Conservation (phyloP, 1,140 invertebrate species). For the Bilobella aurantiaca region DNA sequence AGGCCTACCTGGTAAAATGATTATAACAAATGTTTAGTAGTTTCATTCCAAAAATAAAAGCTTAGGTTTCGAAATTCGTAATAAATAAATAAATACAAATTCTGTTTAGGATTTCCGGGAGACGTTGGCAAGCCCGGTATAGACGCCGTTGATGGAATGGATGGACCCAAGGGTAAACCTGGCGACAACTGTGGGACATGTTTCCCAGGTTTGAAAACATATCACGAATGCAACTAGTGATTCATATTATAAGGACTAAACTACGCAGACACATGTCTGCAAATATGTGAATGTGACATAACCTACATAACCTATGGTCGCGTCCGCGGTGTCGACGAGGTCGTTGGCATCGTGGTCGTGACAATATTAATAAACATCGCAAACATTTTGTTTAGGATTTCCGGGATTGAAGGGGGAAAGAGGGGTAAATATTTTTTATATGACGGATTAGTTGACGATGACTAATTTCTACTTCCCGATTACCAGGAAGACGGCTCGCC, state of each 20-base stretch:
- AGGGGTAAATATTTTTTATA: not conserved
- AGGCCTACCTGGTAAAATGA: conserved; percentile 21
- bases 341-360: no score
- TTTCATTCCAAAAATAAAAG: not conserved
- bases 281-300: no score
- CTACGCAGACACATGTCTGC: no score
- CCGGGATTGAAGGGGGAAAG: conserved; percentile 24
- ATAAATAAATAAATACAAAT: not conserved
- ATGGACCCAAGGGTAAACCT: conserved; percentile 3
- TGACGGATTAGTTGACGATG: not conserved
- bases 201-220: conserved; percentile 27
- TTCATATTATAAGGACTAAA: no score
- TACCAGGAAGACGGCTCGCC: conserved; percentile 10
- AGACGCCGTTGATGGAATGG: conserved; percentile 8
- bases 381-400: no score
- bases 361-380: no score
- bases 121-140: conserved; percentile 11
- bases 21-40: not conserved
- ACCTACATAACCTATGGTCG: no score
- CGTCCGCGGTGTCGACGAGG: no score
- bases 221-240: no score
- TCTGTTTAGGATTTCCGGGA: not conserved
- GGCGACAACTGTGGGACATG: conserved; percentile 25
- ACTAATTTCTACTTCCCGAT: not conserved
- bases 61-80: no score